A percentile compares a stretch with the other conserved stretches of the same genome.
Conservation (phyloP, 2,113 vertebrate genomes). For the Anolis carolinensis region DNA sequence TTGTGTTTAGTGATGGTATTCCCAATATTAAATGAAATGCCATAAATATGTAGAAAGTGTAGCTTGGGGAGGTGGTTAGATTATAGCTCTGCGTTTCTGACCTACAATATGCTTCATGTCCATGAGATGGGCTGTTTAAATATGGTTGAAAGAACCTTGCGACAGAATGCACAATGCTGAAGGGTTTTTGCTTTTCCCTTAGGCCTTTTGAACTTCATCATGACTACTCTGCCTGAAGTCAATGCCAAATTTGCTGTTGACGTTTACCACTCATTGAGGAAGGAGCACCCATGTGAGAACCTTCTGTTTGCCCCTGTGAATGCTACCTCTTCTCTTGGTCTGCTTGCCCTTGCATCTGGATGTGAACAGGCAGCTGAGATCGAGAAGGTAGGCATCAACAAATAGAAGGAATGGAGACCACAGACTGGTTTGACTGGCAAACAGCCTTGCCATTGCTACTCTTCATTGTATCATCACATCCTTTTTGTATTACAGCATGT, state of each 20-base stretch:
- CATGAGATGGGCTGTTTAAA: not conserved
- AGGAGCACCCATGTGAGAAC: not conserved
- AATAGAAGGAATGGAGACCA: not conserved
- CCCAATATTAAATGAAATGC: no score
- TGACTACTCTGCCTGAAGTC: not conserved
- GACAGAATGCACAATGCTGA: not conserved
- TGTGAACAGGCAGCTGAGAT: not conserved
- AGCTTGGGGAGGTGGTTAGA: not conserved
- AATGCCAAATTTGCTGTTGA: not conserved
- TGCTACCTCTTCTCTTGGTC: not conserved
- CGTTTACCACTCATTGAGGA: rapidly evolving
- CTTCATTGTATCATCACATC: no score
- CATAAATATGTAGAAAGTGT: not conserved
- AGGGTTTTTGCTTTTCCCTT: not conserved
- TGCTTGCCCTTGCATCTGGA: not conserved
- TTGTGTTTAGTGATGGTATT: no score
- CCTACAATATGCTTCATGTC: not conserved
- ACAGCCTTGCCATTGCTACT: not conserved
- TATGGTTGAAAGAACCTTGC: no score
- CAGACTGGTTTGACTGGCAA: not conserved
- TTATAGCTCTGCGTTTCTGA: not conserved
- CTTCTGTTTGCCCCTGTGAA: not conserved
- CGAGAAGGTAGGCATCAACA: not conserved
- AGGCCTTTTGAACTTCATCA: conserved; percentile 5
- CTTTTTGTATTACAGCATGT: no score